A percentile compares a stretch with the other conserved stretches of the same genome.
Conservation (phyloP, 2,888 invertebrate genomes). For the Chrysomela aeneicollis region DNA sequence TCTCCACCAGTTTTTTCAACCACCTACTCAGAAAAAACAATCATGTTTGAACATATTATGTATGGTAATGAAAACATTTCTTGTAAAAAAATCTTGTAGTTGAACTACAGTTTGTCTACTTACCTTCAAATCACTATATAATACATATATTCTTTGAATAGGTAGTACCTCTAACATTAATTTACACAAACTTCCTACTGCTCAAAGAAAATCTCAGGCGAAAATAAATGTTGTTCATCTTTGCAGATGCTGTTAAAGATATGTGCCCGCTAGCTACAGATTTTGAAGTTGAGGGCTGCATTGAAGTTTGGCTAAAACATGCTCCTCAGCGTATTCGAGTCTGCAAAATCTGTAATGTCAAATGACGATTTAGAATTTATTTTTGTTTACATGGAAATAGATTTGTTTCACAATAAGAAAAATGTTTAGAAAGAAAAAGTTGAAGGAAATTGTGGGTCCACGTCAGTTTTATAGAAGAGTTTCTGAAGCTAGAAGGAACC, state of each 20-base stretch:
- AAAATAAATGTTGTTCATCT: constrained; percentile 15
- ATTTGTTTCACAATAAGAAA: constrained; percentile 24
- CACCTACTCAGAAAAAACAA: neutral
- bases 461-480: constrained; percentile 20
- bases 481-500: constrained; percentile 18
- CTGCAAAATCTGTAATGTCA: constrained; percentile 16
- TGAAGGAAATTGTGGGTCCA: constrained; percentile 21
- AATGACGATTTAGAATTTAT: constrained; percentile 13
- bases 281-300: constrained; percentile 18
- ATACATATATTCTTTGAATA: constrained; percentile 3
- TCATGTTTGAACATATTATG: neutral
- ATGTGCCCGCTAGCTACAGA: constrained; percentile 21
- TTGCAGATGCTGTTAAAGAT: constrained; percentile 22
- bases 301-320: constrained; percentile 22
- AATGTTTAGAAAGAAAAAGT: constrained; percentile 18
- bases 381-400: constrained; percentile 8
- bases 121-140: neutral
- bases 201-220: constrained; percentile 11
- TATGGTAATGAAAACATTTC: no score
- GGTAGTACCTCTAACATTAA: constrained; percentile 5
- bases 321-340: constrained; percentile 23
- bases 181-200: constrained; percentile 14
- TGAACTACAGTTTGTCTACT: constrained; percentile 12
- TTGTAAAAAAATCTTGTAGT: no score
- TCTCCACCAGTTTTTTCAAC: neutral